Evolutionary conservation across 2,113 vertebrate species (phyloP).

Genomic region (Tyto alba): DNA sequence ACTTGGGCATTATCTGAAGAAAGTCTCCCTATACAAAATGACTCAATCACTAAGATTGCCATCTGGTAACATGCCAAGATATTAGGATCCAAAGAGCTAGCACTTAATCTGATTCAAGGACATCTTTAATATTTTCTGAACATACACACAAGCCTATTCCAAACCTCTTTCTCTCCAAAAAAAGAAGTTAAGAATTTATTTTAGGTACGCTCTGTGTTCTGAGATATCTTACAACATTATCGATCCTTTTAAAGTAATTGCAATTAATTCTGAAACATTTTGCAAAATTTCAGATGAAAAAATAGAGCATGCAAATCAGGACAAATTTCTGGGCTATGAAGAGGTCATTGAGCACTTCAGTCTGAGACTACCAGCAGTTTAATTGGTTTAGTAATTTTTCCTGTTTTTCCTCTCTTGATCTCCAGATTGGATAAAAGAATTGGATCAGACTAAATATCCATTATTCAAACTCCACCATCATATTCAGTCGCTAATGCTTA

Average conservation of each 20-base stretch:
- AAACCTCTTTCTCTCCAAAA: conserved; percentile 1
- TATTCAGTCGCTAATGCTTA: neutral
- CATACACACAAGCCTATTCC: conserved; percentile 29
- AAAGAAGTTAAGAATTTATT: conserved; percentile 60
- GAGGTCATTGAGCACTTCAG: neutral
- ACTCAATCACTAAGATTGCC: conserved; percentile 80
- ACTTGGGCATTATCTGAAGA: conserved; percentile 73
- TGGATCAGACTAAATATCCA: neutral
- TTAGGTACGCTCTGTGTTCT: conserved; percentile 15
- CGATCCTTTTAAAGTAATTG: conserved; percentile 71
- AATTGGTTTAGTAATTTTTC: neutral
- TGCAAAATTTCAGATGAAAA: conserved; percentile 29
- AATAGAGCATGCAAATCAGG: neutral
- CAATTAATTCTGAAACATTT: conserved; percentile 59
- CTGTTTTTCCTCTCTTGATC: neutral
- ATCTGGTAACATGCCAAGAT: conserved; percentile 72
- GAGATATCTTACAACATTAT: conserved; percentile 25
- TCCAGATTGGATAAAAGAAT: neutral
- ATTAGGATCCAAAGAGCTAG: conserved; percentile 60
- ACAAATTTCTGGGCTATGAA: neutral
- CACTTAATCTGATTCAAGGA: conserved; percentile 78
- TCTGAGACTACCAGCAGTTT: neutral
- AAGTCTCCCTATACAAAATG: conserved; percentile 68
- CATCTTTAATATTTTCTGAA: conserved; percentile 72
- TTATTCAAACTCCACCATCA: neutral